Conservation (phyloP, 2,797 vertebrate species). For the Micromesistius poutassou region DNA sequence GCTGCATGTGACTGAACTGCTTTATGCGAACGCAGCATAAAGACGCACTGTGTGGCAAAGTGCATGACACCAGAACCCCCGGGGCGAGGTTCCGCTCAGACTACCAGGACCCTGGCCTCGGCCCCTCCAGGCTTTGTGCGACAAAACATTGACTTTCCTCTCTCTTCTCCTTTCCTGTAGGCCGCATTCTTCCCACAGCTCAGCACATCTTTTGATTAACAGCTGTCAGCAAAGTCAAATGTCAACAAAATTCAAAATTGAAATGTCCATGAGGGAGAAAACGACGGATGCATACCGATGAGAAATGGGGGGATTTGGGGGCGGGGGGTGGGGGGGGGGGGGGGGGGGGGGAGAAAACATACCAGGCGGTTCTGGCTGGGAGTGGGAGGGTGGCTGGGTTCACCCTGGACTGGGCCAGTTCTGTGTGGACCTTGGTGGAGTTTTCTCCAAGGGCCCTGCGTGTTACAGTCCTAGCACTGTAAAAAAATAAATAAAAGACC, state of each 20-base stretch:
- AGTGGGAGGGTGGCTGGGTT: conserved; percentile 7
- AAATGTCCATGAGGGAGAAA: not conserved
- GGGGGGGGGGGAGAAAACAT: not conserved
- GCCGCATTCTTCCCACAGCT: not conserved
- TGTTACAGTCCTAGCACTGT: not conserved
- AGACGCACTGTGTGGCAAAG: not conserved
- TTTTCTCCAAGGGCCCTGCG: not conserved
- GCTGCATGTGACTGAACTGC: not conserved
- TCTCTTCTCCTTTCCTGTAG: not conserved
- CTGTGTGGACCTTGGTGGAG: not conserved
- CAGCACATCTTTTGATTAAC: not conserved
- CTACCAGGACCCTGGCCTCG: not conserved
- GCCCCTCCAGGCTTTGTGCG: not conserved
- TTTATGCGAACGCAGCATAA: not conserved
- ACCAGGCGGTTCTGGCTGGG: conserved; percentile 9
- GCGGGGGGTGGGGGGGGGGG: no score
- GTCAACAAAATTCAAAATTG: not conserved
- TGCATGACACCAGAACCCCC: not conserved
- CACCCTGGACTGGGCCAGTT: not conserved
- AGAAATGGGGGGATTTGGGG: no score
- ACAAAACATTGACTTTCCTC: not conserved
- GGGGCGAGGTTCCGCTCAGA: not conserved
- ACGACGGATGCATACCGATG: no score
- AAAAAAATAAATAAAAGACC: not conserved
- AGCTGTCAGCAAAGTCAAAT: conserved; percentile 1